Evolutionary conservation across 2,797 vertebrate genomes (phyloP), one percentile per base, ranked within the genome.

Genomic region (Acestrorhynchus altus): DNA sequence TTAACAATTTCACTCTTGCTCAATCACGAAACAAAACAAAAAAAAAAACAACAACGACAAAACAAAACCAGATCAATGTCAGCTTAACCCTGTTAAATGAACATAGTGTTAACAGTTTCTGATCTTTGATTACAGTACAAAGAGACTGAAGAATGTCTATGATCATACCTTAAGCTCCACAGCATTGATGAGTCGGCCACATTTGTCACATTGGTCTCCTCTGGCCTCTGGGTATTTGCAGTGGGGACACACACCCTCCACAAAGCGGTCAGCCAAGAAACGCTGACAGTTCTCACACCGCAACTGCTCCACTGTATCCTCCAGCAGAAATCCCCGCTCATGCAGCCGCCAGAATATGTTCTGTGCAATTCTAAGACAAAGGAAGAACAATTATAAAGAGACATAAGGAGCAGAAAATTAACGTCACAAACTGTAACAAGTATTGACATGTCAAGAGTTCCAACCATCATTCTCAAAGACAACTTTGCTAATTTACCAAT

Each of bases 191-290:
- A 99, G 96, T 4, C 94, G 94, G 8, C 97, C 96, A 8, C 97
- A 99, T 64, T 96, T 97, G 86, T 99, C 98, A 57, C 98, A 99
- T 83, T 99, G 98, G 90, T 99, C 98, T 1, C 98, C 97, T 0
- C 97, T 95, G 26, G 98, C 98, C 72, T 98, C 98, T 6, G 93
- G 90, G 8, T 96, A 99, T 76, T 66, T 87, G 83, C 98, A 99
- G 87, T 94, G 90, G 52, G 98, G 97, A 80, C 98, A 99, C 26
- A 71, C 88, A 1, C 98, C 98, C 85, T 99, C 97, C 63, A 98
- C 97, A 8, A 99, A 98, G 77, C 98, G 98, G 80, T 99, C 98
- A 0, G 98, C 98, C 78, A 99, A 91, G 88, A 98, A 99, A 0
- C 96, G 94, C 63, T 90, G 85, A 71, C 98, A 99, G 20, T 0